These are phyloP conservation scores for Periphyllus acericola DNA, from an alignment of 2,888 invertebrate species.

Conservation along the genomic window DNA sequence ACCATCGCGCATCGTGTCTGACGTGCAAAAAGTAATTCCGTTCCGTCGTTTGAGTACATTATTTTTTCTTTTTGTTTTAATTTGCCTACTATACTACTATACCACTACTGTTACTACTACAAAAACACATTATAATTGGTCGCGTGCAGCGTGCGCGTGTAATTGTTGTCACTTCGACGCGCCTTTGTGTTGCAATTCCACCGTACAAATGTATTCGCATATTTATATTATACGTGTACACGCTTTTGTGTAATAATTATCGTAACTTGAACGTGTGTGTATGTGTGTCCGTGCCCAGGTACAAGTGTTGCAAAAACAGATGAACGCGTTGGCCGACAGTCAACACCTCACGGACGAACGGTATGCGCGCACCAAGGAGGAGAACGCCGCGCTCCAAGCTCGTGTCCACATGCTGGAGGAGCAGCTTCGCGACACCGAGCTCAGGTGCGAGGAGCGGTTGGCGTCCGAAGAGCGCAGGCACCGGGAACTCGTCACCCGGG, in stretches of 20 bases:
- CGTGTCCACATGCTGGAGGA: slow-evolving; percentile 91
- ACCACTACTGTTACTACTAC: too few species aligned
- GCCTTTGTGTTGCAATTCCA: background rate
- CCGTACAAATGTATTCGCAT: background rate
- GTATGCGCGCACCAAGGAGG: slow-evolving; percentile 89
- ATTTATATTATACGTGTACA: background rate
- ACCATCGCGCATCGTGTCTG: background rate
- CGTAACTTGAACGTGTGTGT: background rate
- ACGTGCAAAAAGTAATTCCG: slow-evolving; percentile 45
- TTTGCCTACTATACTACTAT: background rate
- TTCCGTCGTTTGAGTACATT: background rate
- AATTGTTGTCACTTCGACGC: background rate
- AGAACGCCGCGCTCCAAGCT: slow-evolving; percentile 90
- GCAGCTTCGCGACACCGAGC: slow-evolving; percentile 83
- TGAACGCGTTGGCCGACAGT: slow-evolving; percentile 87
- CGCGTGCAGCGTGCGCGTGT: background rate
- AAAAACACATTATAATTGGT: background rate
- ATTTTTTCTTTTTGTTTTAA: background rate
- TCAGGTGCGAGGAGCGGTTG: slow-evolving; percentile 78
- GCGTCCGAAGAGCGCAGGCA: slow-evolving; percentile 86
- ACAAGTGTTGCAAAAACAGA: slow-evolving; percentile 91
- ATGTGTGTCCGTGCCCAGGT: slow-evolving; percentile 72
- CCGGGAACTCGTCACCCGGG: slow-evolving; percentile 82
- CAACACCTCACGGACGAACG: slow-evolving; percentile 88
- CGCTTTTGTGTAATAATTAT: background rate